Conservation (phyloP, 2,888 invertebrate genomes). For the Argynnis bischoffii region DNA sequence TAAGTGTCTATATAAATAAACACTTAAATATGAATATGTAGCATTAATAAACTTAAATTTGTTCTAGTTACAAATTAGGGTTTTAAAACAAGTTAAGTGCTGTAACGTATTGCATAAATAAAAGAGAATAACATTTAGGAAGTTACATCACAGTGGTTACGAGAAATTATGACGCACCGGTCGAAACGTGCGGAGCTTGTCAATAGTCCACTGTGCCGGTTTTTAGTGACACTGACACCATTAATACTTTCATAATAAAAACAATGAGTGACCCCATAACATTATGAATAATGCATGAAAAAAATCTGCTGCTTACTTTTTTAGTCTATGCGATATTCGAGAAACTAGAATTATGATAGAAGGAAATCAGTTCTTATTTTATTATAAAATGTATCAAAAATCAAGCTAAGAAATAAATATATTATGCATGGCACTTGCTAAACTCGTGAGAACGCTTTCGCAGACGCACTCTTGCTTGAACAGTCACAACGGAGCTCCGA, state of each 20-base stretch:
- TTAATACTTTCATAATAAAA: conserved; percentile 68
- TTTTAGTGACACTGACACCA: conserved; percentile 73
- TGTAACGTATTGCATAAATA: conserved; percentile 54
- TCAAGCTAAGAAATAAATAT: background rate
- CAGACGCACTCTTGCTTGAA: conserved; percentile 56
- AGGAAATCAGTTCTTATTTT: background rate
- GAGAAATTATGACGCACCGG: conserved; percentile 66
- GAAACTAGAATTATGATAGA: too few species aligned
- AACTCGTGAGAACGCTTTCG: conserved; percentile 70
- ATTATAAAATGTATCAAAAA: background rate
- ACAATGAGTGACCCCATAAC: conserved; percentile 61
- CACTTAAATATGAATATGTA: too few species aligned
- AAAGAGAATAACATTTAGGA: conserved; percentile 54
- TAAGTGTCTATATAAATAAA: too few species aligned
- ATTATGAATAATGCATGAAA: conserved; percentile 1
- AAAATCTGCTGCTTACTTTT: background rate
- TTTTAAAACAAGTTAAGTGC: conserved; percentile 41
- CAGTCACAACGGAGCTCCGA: conserved; percentile 60
- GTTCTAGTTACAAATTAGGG: background rate
- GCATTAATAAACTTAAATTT: background rate
- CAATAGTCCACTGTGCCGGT: conserved; percentile 61
- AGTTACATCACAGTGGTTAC: conserved; percentile 68
- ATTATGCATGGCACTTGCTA: conserved; percentile 27
- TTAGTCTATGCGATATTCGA: background rate
- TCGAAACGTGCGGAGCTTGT: conserved; percentile 58